Evolutionary conservation across 2,888 invertebrate genomes (phyloP), one percentile per base, ranked within the genome.

Genomic region (Synanthedon myopaeformis): DNA sequence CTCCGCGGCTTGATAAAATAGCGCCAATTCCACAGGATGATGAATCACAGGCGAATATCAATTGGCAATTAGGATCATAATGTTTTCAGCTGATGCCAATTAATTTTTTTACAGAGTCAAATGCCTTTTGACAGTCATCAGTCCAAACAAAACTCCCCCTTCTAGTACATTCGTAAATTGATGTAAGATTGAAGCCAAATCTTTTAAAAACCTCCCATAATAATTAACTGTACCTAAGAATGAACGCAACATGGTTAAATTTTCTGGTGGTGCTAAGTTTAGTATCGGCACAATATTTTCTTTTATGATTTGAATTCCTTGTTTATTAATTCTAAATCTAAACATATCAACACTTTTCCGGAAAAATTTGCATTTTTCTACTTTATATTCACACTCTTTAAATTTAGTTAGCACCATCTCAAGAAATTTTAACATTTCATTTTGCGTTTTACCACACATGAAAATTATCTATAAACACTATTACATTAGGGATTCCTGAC

Each of bases 1-100:
- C 35, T 8, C 54, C 53, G 51, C 54, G 51, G n/a, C 52, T 51
- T 3, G 56, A 59, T 5, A 59, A 23, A 10, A 54, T 50, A n/a
- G 53, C 56, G 1, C 45, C 55, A 45, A 57, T 4, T 8, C 53
- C 57, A 10, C 5, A 42, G 41, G 51, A 28, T 49, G 59, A 55
- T 1, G 59, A 53, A 49, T 59, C 57, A 56, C 56, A 59, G 10
- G 56, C 54, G 28, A 56, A 52, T 12, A 57, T 56, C 12, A 54
- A 4, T 1, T 17, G 42, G 12, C 23, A 23, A 11, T 49, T 14
- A 1, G 49, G n/a, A 1, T 14, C 5, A 10, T 49, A 49, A 49
- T 49, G 49, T 13, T 4, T 14, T 49, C 12, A 49, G 10, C 10
- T 17, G n/a, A 13, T 17, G 49, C 11, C 6, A 49, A 49, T 13